Evolutionary conservation across 2,797 vertebrate genomes (phyloP).

Genomic region (Cynodonichthys magdalenae): DNA sequence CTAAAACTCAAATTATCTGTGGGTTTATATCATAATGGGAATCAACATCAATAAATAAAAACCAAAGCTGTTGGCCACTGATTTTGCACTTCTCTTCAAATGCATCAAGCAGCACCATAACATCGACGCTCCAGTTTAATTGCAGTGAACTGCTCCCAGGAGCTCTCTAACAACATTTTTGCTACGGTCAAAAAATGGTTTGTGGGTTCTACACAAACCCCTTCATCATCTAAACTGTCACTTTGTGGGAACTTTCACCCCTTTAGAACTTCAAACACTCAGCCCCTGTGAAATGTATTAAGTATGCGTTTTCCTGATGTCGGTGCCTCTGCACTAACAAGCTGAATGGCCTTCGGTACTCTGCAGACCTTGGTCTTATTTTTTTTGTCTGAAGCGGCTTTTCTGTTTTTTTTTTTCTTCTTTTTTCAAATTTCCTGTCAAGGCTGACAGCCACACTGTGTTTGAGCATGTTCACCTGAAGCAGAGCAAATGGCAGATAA

Average conservation of each 20-base stretch:
- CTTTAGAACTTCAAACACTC: slow-evolving; percentile 55
- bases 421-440: slow-evolving; percentile 59
- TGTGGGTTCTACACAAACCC: slow-evolving; percentile 58
- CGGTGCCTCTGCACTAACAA: slow-evolving; percentile 70
- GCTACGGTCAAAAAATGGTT: slow-evolving; percentile 62
- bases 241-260: slow-evolving; percentile 61
- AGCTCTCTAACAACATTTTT: slow-evolving; percentile 67
- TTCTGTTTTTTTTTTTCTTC: slow-evolving; percentile 30
- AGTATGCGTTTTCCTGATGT: slow-evolving; percentile 62
- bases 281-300: slow-evolving; percentile 50
- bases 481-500: slow-evolving; percentile 56
- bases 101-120: slow-evolving; percentile 71
- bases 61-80: slow-evolving; percentile 43
- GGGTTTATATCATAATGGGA: slow-evolving; percentile 43
- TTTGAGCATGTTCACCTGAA: slow-evolving; percentile 68
- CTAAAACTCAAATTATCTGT: slow-evolving; percentile 33
- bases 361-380: slow-evolving; percentile 56
- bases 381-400: slow-evolving; percentile 42
- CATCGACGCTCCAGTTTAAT: slow-evolving; percentile 75
- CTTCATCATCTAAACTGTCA: slow-evolving; percentile 73
- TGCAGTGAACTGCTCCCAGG: slow-evolving; percentile 71
- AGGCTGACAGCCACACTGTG: slow-evolving; percentile 66
- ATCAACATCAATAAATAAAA: slow-evolving; percentile 63
- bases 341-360: slow-evolving; percentile 74
- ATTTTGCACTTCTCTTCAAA: slow-evolving; percentile 58